Evolutionary conservation across 2,797 vertebrate species (phyloP).

Genomic region (Steatocranus sp.): DNA sequence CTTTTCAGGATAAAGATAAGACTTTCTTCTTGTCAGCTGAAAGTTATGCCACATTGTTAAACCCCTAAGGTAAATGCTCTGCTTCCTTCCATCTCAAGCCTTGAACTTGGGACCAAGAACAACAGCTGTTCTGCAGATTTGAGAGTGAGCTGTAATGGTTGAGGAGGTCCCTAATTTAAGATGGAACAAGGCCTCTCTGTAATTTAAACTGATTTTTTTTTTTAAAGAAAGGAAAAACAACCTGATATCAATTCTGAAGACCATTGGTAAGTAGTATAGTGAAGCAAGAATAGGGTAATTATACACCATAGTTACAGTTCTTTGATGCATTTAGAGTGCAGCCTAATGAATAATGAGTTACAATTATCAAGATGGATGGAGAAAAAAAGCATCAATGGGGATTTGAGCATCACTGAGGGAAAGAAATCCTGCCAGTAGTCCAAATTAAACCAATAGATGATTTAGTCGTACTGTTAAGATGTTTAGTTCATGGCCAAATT

Average conservation of each 20-base stretch:
- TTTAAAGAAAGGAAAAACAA: neutral
- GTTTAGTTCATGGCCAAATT: neutral
- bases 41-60: neutral
- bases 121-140: neutral
- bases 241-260: neutral
- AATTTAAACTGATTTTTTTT: neutral
- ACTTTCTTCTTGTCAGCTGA: neutral
- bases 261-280: neutral
- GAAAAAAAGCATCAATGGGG: neutral
- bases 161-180: neutral
- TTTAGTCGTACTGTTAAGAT: neutral
- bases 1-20: neutral
- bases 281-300: neutral
- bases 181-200: neutral
- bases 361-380: neutral
- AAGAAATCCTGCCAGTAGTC: neutral
- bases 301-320: neutral
- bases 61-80: neutral
- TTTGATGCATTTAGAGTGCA: neutral
- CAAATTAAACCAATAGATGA: neutral
- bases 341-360: neutral
- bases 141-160: neutral
- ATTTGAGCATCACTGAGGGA: neutral
- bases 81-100: neutral
- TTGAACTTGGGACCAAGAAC: neutral